phyloP scores from a whole-genome alignment of 2,113 vertebrate genomes.

The Catharus bicknelli region DNA sequence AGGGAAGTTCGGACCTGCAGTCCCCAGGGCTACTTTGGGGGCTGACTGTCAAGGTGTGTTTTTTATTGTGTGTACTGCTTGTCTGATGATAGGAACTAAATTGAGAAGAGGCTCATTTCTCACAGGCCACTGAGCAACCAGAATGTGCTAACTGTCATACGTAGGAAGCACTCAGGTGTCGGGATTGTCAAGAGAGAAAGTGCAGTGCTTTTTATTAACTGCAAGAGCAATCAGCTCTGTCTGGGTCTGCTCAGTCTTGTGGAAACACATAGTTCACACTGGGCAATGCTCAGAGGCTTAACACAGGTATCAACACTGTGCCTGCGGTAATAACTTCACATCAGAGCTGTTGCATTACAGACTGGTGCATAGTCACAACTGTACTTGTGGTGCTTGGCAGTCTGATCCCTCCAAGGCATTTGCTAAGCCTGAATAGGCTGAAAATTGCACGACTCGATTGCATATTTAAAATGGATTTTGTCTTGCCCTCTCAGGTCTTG shows the following conservation, averaged over 20 bases:
- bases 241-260: slow-evolving; percentile 69
- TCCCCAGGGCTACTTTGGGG: slow-evolving; percentile 43
- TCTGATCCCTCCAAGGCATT: background rate
- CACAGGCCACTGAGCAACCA: slow-evolving; percentile 65
- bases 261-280: slow-evolving; percentile 67
- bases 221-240: slow-evolving; percentile 68
- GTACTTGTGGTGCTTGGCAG: background rate
- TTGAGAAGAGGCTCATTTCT: slow-evolving; percentile 68
- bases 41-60: slow-evolving; percentile 56
- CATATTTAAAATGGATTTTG: background rate
- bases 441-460: background rate
- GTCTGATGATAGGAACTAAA: slow-evolving; percentile 68
- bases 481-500: background rate
- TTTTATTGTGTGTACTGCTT: slow-evolving; percentile 56
- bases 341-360: slow-evolving; percentile 34
- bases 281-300: slow-evolving; percentile 59
- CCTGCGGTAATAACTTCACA: slow-evolving; percentile 51
- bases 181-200: slow-evolving; percentile 67
- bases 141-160: slow-evolving; percentile 69
- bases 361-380: slow-evolving; percentile 15
- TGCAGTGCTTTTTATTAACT: slow-evolving; percentile 65
- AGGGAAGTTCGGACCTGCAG: background rate
- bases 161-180: slow-evolving; percentile 65
- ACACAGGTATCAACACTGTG: slow-evolving; percentile 58
- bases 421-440: background rate